phyloP scores from a whole-genome alignment of 1,140 invertebrate species.

The Venturia canescens region DNA sequence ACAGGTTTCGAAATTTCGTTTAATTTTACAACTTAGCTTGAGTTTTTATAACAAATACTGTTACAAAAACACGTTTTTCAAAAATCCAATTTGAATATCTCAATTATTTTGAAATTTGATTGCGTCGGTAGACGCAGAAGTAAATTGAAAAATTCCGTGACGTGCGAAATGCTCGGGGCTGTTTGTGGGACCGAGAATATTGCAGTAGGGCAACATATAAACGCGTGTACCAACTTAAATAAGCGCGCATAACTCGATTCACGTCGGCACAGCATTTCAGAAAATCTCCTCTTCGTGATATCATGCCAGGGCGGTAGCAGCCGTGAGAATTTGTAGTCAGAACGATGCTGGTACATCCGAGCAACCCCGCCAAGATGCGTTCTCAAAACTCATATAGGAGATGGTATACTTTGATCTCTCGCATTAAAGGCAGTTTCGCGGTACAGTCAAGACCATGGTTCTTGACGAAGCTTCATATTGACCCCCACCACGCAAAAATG shows the following conservation, averaged over 20 bases:
- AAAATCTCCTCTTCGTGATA: slow-evolving; percentile 7
- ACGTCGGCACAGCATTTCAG: neutral
- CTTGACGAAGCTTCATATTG: no score
- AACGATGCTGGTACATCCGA: neutral
- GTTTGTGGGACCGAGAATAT: slow-evolving; percentile 1
- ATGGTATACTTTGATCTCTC: neutral
- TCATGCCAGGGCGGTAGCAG: neutral
- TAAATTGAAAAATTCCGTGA: slow-evolving; percentile 8
- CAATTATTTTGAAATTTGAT: neutral
- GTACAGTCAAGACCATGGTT: neutral
- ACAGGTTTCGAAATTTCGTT: no score
- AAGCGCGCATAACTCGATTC: neutral
- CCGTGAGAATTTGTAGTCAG: neutral
- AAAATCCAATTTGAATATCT: no score
- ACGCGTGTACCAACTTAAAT: slow-evolving; percentile 4
- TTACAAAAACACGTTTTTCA: no score
- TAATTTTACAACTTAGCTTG: no score
- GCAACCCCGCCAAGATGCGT: neutral
- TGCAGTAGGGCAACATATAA: neutral
- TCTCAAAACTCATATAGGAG: neutral
- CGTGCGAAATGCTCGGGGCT: neutral
- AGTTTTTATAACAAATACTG: no score
- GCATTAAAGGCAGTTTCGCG: neutral
- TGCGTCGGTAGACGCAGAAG: neutral
- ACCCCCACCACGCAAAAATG: no score